Evolutionary conservation across 1,140 invertebrate species (phyloP).

Genomic region (Achroia grisella): DNA sequence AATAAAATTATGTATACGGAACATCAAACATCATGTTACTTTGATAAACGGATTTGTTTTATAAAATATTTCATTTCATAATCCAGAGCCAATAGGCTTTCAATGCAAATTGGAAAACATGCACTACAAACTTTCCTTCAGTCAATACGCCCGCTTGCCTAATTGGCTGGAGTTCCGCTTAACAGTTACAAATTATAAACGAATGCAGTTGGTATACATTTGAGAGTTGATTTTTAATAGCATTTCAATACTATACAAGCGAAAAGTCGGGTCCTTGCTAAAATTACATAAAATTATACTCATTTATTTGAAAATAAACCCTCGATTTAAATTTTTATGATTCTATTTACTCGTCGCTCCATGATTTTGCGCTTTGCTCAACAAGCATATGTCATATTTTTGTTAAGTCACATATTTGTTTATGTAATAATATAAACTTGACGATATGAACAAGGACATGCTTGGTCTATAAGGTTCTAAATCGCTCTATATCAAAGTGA

Average conservation of each 20-base stretch:
- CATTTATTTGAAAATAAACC: too few relatives aligned
- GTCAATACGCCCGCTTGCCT: slow-evolving; percentile 38
- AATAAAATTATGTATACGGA: too few relatives aligned
- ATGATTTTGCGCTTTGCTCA: too few relatives aligned
- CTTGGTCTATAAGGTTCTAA: slow-evolving; percentile 26
- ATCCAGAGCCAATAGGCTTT: slow-evolving; percentile 39
- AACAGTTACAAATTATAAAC: slow-evolving; percentile 52
- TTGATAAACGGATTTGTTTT: too few relatives aligned
- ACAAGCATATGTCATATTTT: too few relatives aligned
- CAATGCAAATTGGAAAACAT: slow-evolving; percentile 40
- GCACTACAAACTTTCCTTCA: slow-evolving; percentile 29
- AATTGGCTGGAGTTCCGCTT: slow-evolving; percentile 59
- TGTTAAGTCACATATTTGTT: too few relatives aligned
- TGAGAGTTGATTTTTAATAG: slow-evolving; percentile 21
- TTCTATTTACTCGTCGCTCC: too few relatives aligned
- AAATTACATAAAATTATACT: too few relatives aligned
- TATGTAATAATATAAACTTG: background rate
- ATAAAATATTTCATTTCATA: slow-evolving; percentile 19
- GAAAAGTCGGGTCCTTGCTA: slow-evolving; percentile 11
- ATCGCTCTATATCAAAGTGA: slow-evolving; percentile 33
- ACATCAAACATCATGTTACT: too few relatives aligned
- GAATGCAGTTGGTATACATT: slow-evolving; percentile 36
- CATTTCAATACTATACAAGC: slow-evolving; percentile 39
- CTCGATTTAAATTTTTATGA: too few relatives aligned
- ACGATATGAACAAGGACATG: slow-evolving; percentile 24